phyloP scores from a whole-genome alignment of 1,140 invertebrate genomes.

The Drosophila varians region DNA sequence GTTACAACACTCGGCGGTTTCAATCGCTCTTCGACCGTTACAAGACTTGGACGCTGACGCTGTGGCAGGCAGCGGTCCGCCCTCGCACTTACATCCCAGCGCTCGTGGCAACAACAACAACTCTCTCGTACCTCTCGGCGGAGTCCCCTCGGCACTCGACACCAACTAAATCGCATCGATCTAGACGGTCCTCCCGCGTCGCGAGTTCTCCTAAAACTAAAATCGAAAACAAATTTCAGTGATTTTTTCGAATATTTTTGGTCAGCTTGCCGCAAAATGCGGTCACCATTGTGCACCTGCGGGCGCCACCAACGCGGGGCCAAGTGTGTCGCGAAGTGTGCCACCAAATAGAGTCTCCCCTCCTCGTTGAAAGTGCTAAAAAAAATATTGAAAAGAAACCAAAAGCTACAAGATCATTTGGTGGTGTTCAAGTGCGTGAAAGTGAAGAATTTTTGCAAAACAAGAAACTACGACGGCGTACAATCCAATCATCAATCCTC shows the following conservation, averaged over 20 bases:
- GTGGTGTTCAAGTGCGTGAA: constrained; percentile 14
- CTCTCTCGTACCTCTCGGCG: constrained; percentile 11
- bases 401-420: constrained; percentile 28
- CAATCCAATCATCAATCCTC: background rate
- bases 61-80: constrained; percentile 7
- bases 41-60: constrained; percentile 42
- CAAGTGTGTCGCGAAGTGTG: constrained; percentile 36
- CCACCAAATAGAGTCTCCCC: too few relatives aligned
- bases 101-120: constrained; percentile 62
- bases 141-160: constrained; percentile 6
- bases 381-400: constrained; percentile 59
- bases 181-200: constrained; percentile 9
- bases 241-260: background rate
- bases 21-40: constrained; percentile 75
- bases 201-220: constrained; percentile 23
- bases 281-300: constrained; percentile 54
- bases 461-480: constrained; percentile 2
- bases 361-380: constrained; percentile 17
- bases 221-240: constrained; percentile 12
- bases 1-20: constrained; percentile 60
- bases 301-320: constrained; percentile 48
- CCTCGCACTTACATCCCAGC: constrained; percentile 49
- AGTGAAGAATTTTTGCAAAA: constrained; percentile 5
- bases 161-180: constrained; percentile 13
- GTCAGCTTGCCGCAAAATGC: constrained; percentile 45